phyloP scores from a whole-genome alignment of 2,113 vertebrate species.

The Hippolais icterina region DNA sequence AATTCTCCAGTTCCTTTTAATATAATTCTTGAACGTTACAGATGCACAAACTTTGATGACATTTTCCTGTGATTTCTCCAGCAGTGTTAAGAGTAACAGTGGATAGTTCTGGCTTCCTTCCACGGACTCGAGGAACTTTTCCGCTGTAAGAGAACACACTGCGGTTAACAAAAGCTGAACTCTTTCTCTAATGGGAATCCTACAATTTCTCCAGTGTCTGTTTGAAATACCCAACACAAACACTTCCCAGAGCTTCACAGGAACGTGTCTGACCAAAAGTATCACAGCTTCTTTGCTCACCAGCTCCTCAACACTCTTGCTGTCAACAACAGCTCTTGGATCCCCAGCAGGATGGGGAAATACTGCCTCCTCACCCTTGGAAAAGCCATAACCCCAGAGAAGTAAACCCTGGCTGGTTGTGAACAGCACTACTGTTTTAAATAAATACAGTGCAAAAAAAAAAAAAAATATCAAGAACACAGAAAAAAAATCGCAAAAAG shows the following conservation, averaged over 20 bases:
- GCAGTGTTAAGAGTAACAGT: slow-evolving; percentile 86
- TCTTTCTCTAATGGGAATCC: not conserved
- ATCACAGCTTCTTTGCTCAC: not conserved
- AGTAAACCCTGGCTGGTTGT: not conserved
- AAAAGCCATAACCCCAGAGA: not conserved
- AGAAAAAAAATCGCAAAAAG: not conserved
- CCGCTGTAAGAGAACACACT: slow-evolving; percentile 78
- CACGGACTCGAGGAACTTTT: slow-evolving; percentile 97
- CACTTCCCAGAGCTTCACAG: not conserved
- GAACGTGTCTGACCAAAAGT: not conserved
- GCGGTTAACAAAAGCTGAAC: not conserved
- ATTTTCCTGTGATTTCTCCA: slow-evolving; percentile 95
- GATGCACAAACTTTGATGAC: slow-evolving; percentile 97
- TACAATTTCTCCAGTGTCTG: not conserved
- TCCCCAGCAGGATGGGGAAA: not conserved
- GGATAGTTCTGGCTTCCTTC: slow-evolving; percentile 97
- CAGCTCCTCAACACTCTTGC: not conserved
- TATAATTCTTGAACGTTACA: slow-evolving; percentile 98
- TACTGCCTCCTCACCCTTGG: not conserved
- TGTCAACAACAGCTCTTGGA: not conserved
- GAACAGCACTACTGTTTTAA: not conserved
- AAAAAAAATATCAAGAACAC: not conserved
- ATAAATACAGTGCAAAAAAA: not conserved
- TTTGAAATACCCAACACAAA: not conserved
- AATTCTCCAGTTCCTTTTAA: slow-evolving; percentile 98